A percentile compares a stretch with the other conserved stretches of the same genome.
Evolutionary conservation across 2,113 vertebrate species (phyloP).

Genomic region (Microcebus murinus): DNA sequence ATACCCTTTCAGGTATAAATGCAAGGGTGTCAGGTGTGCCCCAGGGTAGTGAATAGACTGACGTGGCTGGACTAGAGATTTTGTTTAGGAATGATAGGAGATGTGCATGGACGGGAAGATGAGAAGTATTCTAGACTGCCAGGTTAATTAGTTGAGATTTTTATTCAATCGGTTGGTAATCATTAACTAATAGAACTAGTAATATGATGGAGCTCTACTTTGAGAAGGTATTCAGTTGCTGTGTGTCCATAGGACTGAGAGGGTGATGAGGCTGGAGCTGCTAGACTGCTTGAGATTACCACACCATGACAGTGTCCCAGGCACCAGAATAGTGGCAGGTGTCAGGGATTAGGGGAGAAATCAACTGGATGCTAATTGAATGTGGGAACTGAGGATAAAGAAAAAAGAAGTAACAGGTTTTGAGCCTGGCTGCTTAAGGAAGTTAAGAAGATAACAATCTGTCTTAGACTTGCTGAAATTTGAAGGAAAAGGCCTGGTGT

Average conservation of each 20-base stretch:
- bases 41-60: not conserved
- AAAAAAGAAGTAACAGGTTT: not conserved
- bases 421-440: not conserved
- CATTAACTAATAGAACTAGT: not conserved
- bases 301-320: not conserved
- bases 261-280: not conserved
- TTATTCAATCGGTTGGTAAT: not conserved
- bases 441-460: not conserved
- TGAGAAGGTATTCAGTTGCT: not conserved
- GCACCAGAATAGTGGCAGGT: rapidly evolving
- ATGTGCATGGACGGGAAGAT: not conserved
- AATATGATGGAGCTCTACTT: not conserved
- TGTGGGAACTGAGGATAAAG: not conserved
- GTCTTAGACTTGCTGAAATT: not conserved
- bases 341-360: not conserved
- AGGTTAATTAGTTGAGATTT: not conserved
- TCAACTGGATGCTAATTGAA: not conserved
- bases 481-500: too few species aligned
- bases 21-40: rapidly evolving
- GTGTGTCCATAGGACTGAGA: not conserved
- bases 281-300: not conserved
- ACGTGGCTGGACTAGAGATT: too few species aligned
- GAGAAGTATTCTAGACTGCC: not conserved
- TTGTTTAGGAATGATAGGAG: not conserved
- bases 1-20: not conserved